Evolutionary conservation across 1,140 invertebrate species (phyloP), one percentile per base, ranked within the genome.

Genomic region (Armadillidium nasatum): DNA sequence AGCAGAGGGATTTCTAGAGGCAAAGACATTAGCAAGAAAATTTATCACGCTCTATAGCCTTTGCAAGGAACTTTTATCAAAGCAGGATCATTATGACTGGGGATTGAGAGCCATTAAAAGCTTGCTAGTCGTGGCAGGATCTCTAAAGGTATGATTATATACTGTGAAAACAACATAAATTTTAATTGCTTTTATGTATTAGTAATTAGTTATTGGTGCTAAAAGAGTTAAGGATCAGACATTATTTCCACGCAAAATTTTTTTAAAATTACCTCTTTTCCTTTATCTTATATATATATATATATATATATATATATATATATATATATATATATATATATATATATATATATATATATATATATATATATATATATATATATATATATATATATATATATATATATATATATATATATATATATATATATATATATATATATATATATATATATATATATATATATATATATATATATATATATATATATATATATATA

Each of bases 71-170:
- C 84, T 98, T 33, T 86, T 98, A 19, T 97, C 95, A 0, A 97
- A 98, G 84, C 96, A 98, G 86, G 95, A 98, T 86, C 95, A 98
- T 85, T 98, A 97, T 83, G 95, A 98, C 85, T 98, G 95, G 95
- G 96, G 95, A 44, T 85, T 98, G 22, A 86, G 96, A 81, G 96
- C 96, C 73, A 98, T 98, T 73, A 98, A 98, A 84, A 97, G 94
- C 9, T 95, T 98, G 7, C 85, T 98, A 9, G 95, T 98, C 0
- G 95, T 98, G 9, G 96, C 96, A 76, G 96, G 96, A 60, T 94
- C 95, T 19, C 87, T 98, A 11, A 97, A 97, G 87, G 90, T 91
- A 74, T 67, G 45, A n/a, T n/a, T n/a, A 19, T 71, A 23, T 54
- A 6, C 22, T 45, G 10, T 15, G 23, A 45, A 54, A 21, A n/a